Evolutionary conservation across 2,888 invertebrate genomes (phyloP).

Genomic region (Cheilosia vulpina): DNA sequence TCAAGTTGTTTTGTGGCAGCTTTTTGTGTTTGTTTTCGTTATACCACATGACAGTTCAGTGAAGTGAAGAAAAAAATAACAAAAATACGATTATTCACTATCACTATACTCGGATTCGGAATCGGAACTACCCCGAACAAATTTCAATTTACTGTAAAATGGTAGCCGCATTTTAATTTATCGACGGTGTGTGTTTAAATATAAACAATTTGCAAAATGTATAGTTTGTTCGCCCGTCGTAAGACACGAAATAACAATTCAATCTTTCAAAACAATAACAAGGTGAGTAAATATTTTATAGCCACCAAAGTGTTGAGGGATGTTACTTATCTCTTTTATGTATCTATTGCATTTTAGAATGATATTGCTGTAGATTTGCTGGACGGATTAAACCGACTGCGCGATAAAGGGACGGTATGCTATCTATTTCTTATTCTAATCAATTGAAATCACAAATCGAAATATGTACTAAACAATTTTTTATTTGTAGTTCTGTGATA

Average conservation of each 20-base stretch:
- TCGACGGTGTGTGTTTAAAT: neutral
- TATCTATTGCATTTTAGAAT: slow-evolving; percentile 10
- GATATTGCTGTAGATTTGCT: slow-evolving; percentile 29
- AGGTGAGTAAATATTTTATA: slow-evolving; percentile 6
- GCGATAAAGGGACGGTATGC: slow-evolving; percentile 43
- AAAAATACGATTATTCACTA: neutral
- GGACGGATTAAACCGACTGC: slow-evolving; percentile 37
- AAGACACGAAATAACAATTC: slow-evolving; percentile 5
- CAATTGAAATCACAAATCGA: neutral
- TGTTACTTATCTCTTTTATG: neutral
- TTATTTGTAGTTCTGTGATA: slow-evolving; percentile 76
- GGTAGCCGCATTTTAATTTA: slow-evolving; percentile 9
- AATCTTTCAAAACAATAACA: slow-evolving; percentile 34
- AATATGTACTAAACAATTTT: neutral
- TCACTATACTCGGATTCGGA: slow-evolving; percentile 4
- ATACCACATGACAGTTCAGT: slow-evolving; percentile 14
- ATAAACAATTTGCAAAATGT: slow-evolving; percentile 24
- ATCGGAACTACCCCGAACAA: too few relatives aligned
- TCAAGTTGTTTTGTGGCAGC: neutral
- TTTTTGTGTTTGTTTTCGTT: slow-evolving; percentile 25
- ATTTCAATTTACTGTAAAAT: slow-evolving; percentile 42
- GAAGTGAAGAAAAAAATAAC: slow-evolving; percentile 2
- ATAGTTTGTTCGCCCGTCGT: slow-evolving; percentile 9
- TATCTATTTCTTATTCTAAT: neutral
- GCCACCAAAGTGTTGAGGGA: neutral